Percentiles rank a stretch among this genome's conserved stretches.
Conservation (phyloP, 2,888 invertebrate genomes). For the Eristalinus aeneus region DNA sequence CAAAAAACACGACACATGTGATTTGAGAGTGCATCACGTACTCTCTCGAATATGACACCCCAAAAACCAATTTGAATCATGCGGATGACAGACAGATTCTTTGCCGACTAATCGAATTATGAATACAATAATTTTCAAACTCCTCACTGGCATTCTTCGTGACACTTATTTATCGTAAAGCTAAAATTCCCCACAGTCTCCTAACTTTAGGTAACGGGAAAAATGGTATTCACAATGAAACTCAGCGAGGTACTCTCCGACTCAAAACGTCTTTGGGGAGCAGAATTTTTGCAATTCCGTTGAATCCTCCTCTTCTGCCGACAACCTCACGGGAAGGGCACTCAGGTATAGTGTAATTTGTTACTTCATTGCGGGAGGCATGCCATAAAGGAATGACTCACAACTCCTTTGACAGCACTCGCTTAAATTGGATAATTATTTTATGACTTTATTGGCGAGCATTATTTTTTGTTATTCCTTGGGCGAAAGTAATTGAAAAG, state of each 20-base stretch:
- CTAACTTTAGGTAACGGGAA: neutral
- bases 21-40: too few species aligned
- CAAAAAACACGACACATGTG: too few species aligned
- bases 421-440: slow-evolving; percentile 55
- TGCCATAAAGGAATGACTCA: slow-evolving; percentile 9
- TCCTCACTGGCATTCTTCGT: neutral
- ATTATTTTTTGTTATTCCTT: neutral
- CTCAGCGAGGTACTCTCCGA: neutral
- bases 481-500: neutral
- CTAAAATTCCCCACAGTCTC: neutral
- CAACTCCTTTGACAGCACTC: slow-evolving; percentile 44
- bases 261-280: neutral
- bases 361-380: neutral
- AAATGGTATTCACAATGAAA: neutral
- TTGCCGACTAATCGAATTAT: too few species aligned
- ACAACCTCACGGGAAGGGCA: slow-evolving; percentile 10
- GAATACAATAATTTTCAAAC: too few species aligned
- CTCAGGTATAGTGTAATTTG: neutral
- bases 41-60: too few species aligned
- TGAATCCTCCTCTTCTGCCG: neutral
- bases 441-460: slow-evolving; percentile 43
- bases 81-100: too few species aligned
- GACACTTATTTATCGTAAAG: neutral
- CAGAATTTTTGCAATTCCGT: neutral
- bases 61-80: too few species aligned